Base-by-base conservation (phyloP, 2,797 vertebrate species). In the Phrynocephalus guinanensis region DNA sequence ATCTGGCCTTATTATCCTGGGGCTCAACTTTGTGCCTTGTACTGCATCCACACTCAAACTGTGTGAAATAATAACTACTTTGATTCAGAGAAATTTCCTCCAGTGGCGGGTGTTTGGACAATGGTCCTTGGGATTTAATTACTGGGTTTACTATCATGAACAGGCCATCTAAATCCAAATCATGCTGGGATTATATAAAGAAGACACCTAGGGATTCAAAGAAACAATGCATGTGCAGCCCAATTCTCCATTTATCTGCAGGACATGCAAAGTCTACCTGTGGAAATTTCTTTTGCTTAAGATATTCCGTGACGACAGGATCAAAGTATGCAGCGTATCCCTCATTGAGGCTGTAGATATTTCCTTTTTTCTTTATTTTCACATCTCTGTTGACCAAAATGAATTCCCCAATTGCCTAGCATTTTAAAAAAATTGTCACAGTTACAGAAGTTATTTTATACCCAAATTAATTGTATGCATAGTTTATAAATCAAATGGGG, bases 301-400 rank as follows among this genome's bases (percentile, higher is more conserved):
- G 73, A 66, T 99, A 99, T 84, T 99, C 98, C 0, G 97, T 97
- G 86, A 99, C 89, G 6, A 97, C 98, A 44, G 98, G 97, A 91
- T 99, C 98, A 52, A 99, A 99, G 78, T 98, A 98, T 87, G 97
- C 97, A 22, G 98, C 97, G 5, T 99, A 99, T 85, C 99, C 99
- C 83, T 99, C 99, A 68, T 99, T 99, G 78, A 99, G 94, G 95
- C 99, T 99, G 97, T 99, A 99, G 94, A 99, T 99, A 83, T 97
- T 99, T 16, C 99, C 99, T 92, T 97, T 99, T 93, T 98, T 99
- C 94, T 98, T 99, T 82, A 99, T 99, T 95, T 95, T 98, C 90
- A 99, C 97, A 79, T 99, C 95, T 80, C 44, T 96, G 44, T 99
- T 97, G 67, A 98, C 98, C 95, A 99, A 92, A 95, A 99, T 98